Evolutionary conservation across 2,113 vertebrate species (phyloP).

Genomic region (Festucalex cinctus): DNA sequence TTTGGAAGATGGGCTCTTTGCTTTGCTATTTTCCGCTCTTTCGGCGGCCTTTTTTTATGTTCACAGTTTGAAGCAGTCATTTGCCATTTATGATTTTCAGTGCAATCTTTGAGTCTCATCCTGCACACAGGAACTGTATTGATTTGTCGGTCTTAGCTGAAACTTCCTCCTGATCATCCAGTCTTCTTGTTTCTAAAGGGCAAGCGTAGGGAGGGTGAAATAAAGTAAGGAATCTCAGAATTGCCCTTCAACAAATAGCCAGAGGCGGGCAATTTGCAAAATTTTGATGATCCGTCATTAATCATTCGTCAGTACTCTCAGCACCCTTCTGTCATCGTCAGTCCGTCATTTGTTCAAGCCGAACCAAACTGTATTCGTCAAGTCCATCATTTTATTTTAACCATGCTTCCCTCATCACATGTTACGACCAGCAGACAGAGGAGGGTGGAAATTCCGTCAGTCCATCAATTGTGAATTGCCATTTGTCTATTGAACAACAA

Average conservation of each 20-base stretch:
- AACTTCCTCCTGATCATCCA: slow-evolving; percentile 64
- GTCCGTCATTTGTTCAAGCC: no score
- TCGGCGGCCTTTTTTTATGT: slow-evolving; percentile 32
- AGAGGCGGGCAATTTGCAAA: no score
- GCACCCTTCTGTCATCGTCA: no score
- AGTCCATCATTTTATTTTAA: no score
- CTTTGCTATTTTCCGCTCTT: slow-evolving; percentile 39
- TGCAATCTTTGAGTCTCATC: slow-evolving; percentile 63
- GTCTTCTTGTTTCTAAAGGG: slow-evolving; percentile 69
- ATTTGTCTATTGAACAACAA: no score
- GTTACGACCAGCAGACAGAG: no score
- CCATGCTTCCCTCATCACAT: no score
- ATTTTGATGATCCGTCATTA: no score
- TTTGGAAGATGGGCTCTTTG: slow-evolving; percentile 20
- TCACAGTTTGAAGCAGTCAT: slow-evolving; percentile 62
- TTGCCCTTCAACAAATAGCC: slow-evolving; percentile 56
- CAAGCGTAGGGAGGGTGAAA: slow-evolving; percentile 48
- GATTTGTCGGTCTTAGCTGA: slow-evolving; percentile 63
- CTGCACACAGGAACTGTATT: slow-evolving; percentile 52
- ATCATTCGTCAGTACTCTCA: no score
- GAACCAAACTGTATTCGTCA: no score
- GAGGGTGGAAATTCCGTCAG: no score
- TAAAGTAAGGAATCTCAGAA: slow-evolving; percentile 58
- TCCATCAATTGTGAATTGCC: no score
- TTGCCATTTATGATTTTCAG: slow-evolving; percentile 63